Base-by-base conservation (phyloP, 2,113 vertebrate species). In the Tenrec ecaudatus region DNA sequence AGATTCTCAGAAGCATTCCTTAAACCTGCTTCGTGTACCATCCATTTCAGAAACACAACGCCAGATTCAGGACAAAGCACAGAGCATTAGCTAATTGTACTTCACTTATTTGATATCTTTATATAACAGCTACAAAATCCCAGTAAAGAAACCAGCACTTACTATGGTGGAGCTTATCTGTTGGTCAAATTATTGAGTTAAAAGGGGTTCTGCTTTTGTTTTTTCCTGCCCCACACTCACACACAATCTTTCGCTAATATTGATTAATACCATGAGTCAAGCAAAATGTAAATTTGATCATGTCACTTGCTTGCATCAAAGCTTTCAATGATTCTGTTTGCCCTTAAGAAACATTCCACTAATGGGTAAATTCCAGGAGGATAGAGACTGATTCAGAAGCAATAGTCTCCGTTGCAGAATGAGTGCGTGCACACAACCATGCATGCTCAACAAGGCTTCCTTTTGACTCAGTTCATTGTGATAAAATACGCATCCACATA, bases 1-100 rank as follows among this genome's bases (percentile, higher is more conserved):
- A 97, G 96, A 97, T 96, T 95, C 96, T 64, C 94, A 96, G 95
- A 94, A 87, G 43, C 79, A 36, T 17, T 83, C 93, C 96, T 95
- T 92, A 93, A 95, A 91, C n/a, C n/a, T n/a, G n/a, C n/a, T n/a
- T n/a, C n/a, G n/a, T 92, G 82, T 84, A 94, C 95, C 53, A 92
- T 96, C 88, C 81, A 94, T 66, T 86, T 62, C 92, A 82, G 31
- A 94, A 96, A 93, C 17, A 66, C 1, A 77, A 88, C 6, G 3
- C 89, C 64, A 91, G 20, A 3, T 0, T 62, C 43, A 58, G 43
- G 19, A 84, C 66, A 88, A 95, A 86, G 71, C 93, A 60, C n/a
- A 94, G 80, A 66, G 27, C 82, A 82, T 47, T 62, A 92, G 82
- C 94, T 96, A 91, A 94, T 90, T 85, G 93, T 3, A 77, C 1